These are phyloP conservation scores for Smutsia gigantea DNA, from an alignment of 2,797 vertebrate species.

Conservation along the genomic window DNA sequence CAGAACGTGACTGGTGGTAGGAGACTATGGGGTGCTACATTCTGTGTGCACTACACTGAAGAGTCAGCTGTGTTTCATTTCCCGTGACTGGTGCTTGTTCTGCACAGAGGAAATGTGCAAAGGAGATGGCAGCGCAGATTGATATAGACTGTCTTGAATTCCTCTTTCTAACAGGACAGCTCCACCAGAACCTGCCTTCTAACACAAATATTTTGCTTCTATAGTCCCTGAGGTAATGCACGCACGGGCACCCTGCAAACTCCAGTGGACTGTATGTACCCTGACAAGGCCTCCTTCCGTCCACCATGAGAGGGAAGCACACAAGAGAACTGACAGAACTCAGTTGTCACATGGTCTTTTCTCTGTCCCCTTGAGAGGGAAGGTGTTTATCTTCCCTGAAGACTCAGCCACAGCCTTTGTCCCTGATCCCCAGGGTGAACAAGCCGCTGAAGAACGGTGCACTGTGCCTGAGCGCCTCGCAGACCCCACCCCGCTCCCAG, in stretches of 20 bases:
- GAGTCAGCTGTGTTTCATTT: not conserved
- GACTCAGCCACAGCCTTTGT: not conserved
- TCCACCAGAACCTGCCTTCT: not conserved
- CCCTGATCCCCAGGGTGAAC: not conserved
- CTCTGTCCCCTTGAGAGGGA: rapidly evolving
- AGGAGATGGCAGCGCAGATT: not conserved
- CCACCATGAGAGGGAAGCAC: not conserved
- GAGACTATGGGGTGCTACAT: not conserved
- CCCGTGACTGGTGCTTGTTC: not conserved
- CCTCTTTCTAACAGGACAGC: not conserved
- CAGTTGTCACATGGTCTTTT: not conserved
- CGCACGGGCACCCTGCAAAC: not conserved
- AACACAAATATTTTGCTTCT: not conserved
- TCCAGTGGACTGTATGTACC: not conserved
- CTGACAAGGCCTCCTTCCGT: not conserved
- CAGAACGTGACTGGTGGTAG: not conserved
- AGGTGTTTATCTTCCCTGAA: slow-evolving; percentile 54
- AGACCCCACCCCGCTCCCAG: not conserved
- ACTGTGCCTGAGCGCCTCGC: not conserved
- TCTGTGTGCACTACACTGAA: not conserved
- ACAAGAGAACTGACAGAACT: not conserved
- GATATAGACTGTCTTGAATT: not conserved
- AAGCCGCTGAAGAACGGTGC: not conserved
- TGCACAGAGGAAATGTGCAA: not conserved
- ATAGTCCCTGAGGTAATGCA: not conserved